Base-by-base conservation (phyloP, 1,140 invertebrate species). In the Sarcophaga bullata region DNA sequence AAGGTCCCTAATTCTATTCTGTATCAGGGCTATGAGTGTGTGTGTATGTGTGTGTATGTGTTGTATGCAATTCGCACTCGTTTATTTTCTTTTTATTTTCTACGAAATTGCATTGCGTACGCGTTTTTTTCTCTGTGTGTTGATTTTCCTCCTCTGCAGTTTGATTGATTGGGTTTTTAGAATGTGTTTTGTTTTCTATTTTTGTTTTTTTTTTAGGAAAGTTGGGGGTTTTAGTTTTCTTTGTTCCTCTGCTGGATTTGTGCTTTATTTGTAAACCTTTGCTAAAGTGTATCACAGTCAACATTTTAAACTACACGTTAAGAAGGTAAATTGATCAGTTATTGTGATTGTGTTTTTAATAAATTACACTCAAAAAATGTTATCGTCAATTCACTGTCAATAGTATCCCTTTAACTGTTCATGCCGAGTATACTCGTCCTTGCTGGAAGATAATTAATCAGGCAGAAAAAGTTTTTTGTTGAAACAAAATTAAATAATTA, bases 141-240 rank as follows among this genome's bases (percentile, higher is more conserved):
- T 81, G 80, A 72, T 62, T 81, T 81, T n/a, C 48, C 37, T 47
- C 62, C 46, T 81, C 46, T 81, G 47, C 46, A 72, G 58, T 81
- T 88, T 88, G 87, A 88, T 88, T 86, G 87, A 88, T 88, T 88
- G 86, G 85, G 84, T 85, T 84, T 82, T 68, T 68, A 19, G 62
- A 68, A 8, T 68, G 17, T 17, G 17, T 68, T 17, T 68, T 82
- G 83, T 81, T 86, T 87, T 86, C 80, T 84, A 82, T 50, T 81
- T 87, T 83, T 83, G 80, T 85, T 85, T 86, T 84, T 81, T 84
- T 73, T 46, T 78, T 78, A n/a, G 0, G 62, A 68, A 58, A 13
- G 25, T 37, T 37, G 48, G 75, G 75, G 75, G 75, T 78, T 78
- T 78, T 78, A 78, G 75, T 78, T 78, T 78, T 52, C 75, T 78